phyloP scores from a whole-genome alignment of 2,113 vertebrate genomes.

The Progne subis region DNA sequence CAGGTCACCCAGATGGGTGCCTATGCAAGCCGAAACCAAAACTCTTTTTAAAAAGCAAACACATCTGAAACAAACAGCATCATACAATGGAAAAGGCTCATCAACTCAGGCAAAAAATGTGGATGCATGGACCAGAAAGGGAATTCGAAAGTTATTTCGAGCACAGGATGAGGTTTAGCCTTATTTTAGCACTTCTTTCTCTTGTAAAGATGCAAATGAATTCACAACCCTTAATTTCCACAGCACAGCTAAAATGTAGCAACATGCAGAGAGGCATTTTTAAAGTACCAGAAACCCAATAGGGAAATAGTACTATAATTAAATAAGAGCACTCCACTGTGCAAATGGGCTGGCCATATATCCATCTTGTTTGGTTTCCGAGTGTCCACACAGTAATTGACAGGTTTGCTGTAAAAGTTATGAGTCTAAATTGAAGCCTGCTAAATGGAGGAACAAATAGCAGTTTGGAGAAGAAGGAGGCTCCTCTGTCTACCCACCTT shows the following conservation, averaged over 20 bases:
- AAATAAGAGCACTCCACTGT: not conserved
- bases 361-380: not conserved
- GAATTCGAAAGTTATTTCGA: not conserved
- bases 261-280: slow-evolving; percentile 6
- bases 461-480: not conserved
- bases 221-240: not conserved
- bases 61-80: not conserved
- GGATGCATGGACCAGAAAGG: not conserved
- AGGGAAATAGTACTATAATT: not conserved
- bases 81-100: not conserved
- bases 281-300: not conserved
- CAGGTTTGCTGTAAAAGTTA: not conserved
- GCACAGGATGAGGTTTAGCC: not conserved
- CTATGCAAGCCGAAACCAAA: not conserved
- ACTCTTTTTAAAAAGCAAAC: not conserved
- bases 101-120: not conserved
- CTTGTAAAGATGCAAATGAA: slow-evolving; percentile 3
- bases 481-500: not conserved
- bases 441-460: not conserved
- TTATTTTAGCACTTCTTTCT: slow-evolving; percentile 6
- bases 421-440: not conserved
- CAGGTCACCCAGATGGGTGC: not conserved
- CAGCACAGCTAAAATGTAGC: not conserved
- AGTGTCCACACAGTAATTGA: not conserved
- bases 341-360: not conserved